phyloP scores from a whole-genome alignment of 2,113 vertebrate species.

The Terrapene triunguis region DNA sequence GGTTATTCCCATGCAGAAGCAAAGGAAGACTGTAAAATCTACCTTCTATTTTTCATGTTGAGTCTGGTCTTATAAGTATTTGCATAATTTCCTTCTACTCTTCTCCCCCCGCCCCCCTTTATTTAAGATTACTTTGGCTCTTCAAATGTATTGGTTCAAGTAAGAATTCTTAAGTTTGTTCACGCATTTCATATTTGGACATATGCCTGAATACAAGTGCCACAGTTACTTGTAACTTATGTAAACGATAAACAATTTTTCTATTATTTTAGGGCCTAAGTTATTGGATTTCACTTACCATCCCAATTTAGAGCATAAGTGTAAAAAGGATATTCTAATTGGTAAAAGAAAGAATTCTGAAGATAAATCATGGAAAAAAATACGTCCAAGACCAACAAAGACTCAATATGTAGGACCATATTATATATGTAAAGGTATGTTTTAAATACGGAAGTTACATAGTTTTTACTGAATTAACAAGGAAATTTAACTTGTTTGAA shows the following conservation, averaged over 20 bases:
- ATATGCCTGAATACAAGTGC: not conserved
- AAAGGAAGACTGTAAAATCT: not conserved
- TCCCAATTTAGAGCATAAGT: slow-evolving; percentile 91
- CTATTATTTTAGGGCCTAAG: slow-evolving; percentile 86
- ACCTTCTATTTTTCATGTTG: not conserved
- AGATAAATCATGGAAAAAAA: slow-evolving; percentile 93
- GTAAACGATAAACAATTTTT: not conserved
- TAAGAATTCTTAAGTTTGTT: not conserved
- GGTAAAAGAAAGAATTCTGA: slow-evolving; percentile 89
- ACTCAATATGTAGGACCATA: slow-evolving; percentile 97
- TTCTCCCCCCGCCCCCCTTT: not conserved
- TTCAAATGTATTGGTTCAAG: slow-evolving; percentile 31
- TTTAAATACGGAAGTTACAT: not conserved
- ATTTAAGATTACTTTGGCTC: slow-evolving; percentile 9
- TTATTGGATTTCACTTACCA: slow-evolving; percentile 89
- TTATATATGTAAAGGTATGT: slow-evolving; percentile 98
- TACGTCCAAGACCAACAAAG: slow-evolving; percentile 95
- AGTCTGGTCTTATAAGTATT: slow-evolving; percentile 50
- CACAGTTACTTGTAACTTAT: not conserved
- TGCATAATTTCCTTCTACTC: not conserved
- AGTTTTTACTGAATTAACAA: too few relatives aligned
- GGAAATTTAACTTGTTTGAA: not conserved
- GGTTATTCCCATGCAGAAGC: not conserved
- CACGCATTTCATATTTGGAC: not conserved
- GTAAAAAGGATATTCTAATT: slow-evolving; percentile 96